Evolutionary conservation across 2,113 vertebrate genomes (phyloP), one percentile per base, ranked within the genome.

Genomic region (Spilogale gracilis): DNA sequence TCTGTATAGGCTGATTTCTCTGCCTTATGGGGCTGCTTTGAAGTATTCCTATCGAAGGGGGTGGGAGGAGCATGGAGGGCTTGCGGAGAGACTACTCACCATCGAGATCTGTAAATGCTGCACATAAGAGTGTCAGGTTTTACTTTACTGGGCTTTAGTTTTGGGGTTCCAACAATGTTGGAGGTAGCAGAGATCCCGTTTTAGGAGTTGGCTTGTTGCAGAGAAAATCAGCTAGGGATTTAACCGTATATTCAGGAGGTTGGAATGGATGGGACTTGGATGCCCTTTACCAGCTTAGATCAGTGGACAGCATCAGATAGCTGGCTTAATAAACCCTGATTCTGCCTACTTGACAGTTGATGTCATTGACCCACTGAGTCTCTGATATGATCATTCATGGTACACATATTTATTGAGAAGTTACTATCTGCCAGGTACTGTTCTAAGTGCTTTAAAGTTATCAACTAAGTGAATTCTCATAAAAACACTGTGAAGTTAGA

Each of bases 121-220:
- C 38, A 12, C 13, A 2, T 2, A 2, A 30, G 45, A 61, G 30
- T 18, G 9, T 6, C 1, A 0, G 8, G 16, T 27, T 65, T 74
- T 38, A 11, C 21, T 45, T 45, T 38, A 12, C 21, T 20, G 21
- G 50, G 60, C 20, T 67, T 71, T 30, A 10, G 10, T 13, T 21
- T 25, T 2, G 71, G n/a, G 12, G 30, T 84, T 0, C 0, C 20
- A 73, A 30, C 54, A 48, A 48, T 38, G 9, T 27, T 63, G 48
- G 79, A 52, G 38, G 30, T 52, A 1, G 2, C 38, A 50, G 71
- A 79, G 45, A 52, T 30, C 11, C 16, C 14, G 10, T 54, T 32
- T 20, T 63, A 80, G 54, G 45, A 30, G 6, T 78, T 45, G 18
- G 38, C 23, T 63, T 71, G 48, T 8, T 86, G 5, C 48, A 11